phyloP scores from a whole-genome alignment of 2,797 vertebrate species.

The Chiroxiphia lanceolata region DNA sequence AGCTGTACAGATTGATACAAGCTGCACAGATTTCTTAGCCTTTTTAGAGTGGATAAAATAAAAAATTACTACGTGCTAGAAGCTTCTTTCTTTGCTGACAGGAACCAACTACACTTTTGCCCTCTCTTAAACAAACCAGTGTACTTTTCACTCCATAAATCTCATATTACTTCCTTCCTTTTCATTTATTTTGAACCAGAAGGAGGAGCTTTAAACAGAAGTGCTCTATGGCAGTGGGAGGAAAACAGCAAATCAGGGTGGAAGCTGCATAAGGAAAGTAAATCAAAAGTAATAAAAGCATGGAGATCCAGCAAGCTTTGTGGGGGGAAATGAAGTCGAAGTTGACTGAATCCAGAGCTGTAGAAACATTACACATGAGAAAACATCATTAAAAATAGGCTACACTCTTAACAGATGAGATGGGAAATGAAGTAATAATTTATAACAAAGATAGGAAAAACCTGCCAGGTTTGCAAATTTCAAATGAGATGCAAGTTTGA shows the following conservation, averaged over 20 bases:
- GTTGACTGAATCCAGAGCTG: conserved; percentile 64
- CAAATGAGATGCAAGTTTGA: conserved; percentile 35
- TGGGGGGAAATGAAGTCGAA: conserved; percentile 19
- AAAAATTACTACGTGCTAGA: conserved; percentile 64
- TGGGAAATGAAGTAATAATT: conserved; percentile 53
- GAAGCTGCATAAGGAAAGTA: conserved; percentile 62
- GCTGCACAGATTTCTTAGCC: conserved; percentile 17
- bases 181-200: conserved; percentile 69
- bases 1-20: conserved; percentile 28
- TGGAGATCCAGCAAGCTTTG: conserved; percentile 54
- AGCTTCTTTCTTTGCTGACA: conserved; percentile 59
- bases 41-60: conserved; percentile 45
- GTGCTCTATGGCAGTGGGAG: conserved; percentile 30
- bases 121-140: conserved; percentile 56
- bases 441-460: conserved; percentile 32
- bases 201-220: conserved; percentile 72
- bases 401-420: conserved; percentile 28
- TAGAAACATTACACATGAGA: conserved; percentile 43
- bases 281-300: conserved; percentile 54
- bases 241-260: conserved; percentile 31
- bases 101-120: conserved; percentile 55
- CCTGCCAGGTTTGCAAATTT: conserved; percentile 33
- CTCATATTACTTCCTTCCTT: conserved; percentile 78
- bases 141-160: conserved; percentile 73
- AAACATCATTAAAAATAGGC: conserved; percentile 48